phyloP scores from a whole-genome alignment of 2,113 vertebrate species.

The Lophius piscatorius region DNA sequence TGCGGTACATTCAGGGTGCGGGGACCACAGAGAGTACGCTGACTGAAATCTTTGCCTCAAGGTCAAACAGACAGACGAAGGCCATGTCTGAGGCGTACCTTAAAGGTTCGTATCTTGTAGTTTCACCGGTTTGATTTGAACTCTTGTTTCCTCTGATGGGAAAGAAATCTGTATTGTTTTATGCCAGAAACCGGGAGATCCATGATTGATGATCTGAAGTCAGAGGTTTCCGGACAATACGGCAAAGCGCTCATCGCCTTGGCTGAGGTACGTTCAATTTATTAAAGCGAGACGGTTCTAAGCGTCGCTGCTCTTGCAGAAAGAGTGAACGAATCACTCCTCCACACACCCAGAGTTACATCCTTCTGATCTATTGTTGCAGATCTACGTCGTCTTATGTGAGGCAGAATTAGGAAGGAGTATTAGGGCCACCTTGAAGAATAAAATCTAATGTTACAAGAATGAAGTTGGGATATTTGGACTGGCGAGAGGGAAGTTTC shows the following conservation, averaged over 20 bases:
- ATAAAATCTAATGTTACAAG: too few relatives aligned
- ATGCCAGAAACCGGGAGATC: constrained; percentile 79
- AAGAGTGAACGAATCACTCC: not conserved
- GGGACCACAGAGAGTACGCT: constrained; percentile 83
- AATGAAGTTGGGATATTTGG: too few relatives aligned
- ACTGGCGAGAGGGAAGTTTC: too few relatives aligned
- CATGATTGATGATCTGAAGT: constrained; percentile 81
- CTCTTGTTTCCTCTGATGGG: too few relatives aligned
- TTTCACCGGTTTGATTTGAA: not conserved
- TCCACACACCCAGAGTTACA: not conserved
- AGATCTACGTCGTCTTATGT: not conserved
- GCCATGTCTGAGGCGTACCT: constrained; percentile 83
- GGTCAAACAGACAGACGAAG: constrained; percentile 84
- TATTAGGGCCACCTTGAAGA: too few relatives aligned
- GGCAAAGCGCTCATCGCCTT: constrained; percentile 84
- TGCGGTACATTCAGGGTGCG: constrained; percentile 71
- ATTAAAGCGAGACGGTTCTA: too few relatives aligned
- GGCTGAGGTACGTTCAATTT: constrained; percentile 83
- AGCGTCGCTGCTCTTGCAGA: too few relatives aligned
- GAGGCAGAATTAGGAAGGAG: not conserved
- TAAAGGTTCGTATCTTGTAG: constrained; percentile 71
- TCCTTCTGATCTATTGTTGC: too few relatives aligned
- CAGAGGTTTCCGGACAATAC: constrained; percentile 86
- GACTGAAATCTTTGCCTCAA: constrained; percentile 88
- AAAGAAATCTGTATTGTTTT: constrained; percentile 19